Evolutionary conservation across 2,888 invertebrate species (phyloP).

Genomic region (Catocala nupta): DNA sequence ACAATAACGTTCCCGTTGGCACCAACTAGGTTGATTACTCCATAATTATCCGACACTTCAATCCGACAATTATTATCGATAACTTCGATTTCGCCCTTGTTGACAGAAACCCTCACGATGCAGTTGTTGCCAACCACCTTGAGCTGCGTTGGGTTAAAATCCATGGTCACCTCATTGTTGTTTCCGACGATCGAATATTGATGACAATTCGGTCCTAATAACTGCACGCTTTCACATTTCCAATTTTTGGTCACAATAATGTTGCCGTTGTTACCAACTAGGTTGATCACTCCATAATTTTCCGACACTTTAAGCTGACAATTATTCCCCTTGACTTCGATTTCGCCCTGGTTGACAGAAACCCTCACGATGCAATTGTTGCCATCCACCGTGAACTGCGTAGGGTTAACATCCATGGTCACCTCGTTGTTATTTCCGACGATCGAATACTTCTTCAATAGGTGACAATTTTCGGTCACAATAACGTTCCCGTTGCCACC

Average conservation of each 20-base stretch:
- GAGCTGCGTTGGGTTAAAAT: slow-evolving; percentile 70
- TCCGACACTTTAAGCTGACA: slow-evolving; percentile 78
- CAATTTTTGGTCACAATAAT: slow-evolving; percentile 71
- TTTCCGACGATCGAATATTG: slow-evolving; percentile 80
- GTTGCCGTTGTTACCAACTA: slow-evolving; percentile 75
- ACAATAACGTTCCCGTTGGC: slow-evolving; percentile 73
- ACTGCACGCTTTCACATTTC: slow-evolving; percentile 74
- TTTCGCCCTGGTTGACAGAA: slow-evolving; percentile 73
- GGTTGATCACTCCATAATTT: slow-evolving; percentile 76
- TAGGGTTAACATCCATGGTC: slow-evolving; percentile 78
- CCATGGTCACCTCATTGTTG: slow-evolving; percentile 85
- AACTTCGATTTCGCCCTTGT: slow-evolving; percentile 81
- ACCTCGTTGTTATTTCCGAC: slow-evolving; percentile 84
- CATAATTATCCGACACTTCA: slow-evolving; percentile 75
- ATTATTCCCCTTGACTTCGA: slow-evolving; percentile 82
- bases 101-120: slow-evolving; percentile 71
- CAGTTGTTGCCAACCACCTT: slow-evolving; percentile 82
- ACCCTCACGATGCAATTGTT: slow-evolving; percentile 78
- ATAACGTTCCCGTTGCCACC: slow-evolving; percentile 75
- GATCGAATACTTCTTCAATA: slow-evolving; percentile 80
- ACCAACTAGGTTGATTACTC: slow-evolving; percentile 77
- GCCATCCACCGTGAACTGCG: slow-evolving; percentile 77
- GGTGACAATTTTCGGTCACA: slow-evolving; percentile 57
- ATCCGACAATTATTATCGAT: slow-evolving; percentile 79
- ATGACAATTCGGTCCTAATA: slow-evolving; percentile 73